Base-by-base conservation (phyloP, 2,113 vertebrate genomes). In the Percopsis transmontana region DNA sequence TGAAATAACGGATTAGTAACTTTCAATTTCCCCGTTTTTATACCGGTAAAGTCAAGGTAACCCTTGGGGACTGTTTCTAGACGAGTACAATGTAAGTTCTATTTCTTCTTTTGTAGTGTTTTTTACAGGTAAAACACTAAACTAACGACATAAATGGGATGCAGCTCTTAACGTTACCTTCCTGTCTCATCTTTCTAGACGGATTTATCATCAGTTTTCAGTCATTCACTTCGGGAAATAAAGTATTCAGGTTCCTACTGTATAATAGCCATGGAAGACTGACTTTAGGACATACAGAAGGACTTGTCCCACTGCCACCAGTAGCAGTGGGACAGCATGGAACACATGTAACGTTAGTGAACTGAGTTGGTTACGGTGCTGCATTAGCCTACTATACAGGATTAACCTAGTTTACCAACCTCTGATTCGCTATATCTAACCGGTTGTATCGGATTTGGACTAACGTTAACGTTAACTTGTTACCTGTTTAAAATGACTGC, bases 1-100 rank as follows among this genome's bases (percentile, higher is more conserved):
- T 66, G 2, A 68, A 75, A 44, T 68, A 78, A 70, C 70, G 81
- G 83, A 84, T 19, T 75, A 69, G 61, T 54, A 18, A 21, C 56
- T 53, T 38, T 47, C 55, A 39, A 2, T 15, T n/a, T 9, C 50
- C 58, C 10, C 27, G 59, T 61, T 74, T 10, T 51, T 8, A 38
- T 12, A 23, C 69, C 67, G 76, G 68, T n/a, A 68, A 86, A 86
- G 20, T 55, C 58, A 1, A 8, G 52, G 0, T 10, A 63, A 70
- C 68, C 21, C 45, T 15, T n/a, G 3, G 33, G 62, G 71, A 77
- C 66, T 72, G 58, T 51, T 38, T 66, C 57, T 60, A 75, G 61
- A 42, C 50, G 16, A 75, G 67, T 71, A 12, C 74, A 38, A 16
- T 39, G 87, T 89, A 62, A 89, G 87, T 87, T 62, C 61, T 66